Conservation (phyloP, 1,140 invertebrate genomes). For the Drosophila kanapiae region DNA sequence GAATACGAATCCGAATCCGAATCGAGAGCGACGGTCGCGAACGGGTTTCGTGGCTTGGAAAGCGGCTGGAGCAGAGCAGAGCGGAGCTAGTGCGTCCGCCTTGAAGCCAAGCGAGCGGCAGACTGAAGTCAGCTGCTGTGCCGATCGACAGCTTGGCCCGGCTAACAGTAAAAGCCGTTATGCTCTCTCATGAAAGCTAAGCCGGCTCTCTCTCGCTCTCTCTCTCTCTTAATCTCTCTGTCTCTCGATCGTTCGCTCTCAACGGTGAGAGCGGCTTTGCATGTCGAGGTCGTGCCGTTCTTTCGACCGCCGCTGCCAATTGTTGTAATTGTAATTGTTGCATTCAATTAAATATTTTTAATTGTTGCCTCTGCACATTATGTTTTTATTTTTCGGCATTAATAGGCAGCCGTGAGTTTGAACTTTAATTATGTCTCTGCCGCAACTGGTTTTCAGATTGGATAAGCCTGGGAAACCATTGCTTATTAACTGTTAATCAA, state of each 20-base stretch:
- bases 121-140: constrained; percentile 72
- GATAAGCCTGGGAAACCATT: constrained; percentile 2
- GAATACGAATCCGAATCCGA: constrained; percentile 4
- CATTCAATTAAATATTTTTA: constrained; percentile 74
- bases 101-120: constrained; percentile 76
- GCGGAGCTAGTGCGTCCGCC: constrained; percentile 66
- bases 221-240: constrained; percentile 3
- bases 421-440: constrained; percentile 68
- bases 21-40: constrained; percentile 35
- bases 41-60: constrained; percentile 52
- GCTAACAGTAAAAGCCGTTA: constrained; percentile 80
- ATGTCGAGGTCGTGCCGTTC: constrained; percentile 78
- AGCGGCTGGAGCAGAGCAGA: constrained; percentile 13
- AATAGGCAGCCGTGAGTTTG: constrained; percentile 68
- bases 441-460: constrained; percentile 59
- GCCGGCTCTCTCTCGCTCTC: constrained; percentile 16
- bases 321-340: constrained; percentile 58
- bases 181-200: constrained; percentile 28
- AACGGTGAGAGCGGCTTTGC: constrained; percentile 50
- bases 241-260: constrained; percentile 2
- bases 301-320: constrained; percentile 44
- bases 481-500: neutral
- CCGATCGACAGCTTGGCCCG: constrained; percentile 38
- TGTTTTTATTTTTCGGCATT: constrained; percentile 51
- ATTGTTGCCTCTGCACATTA: constrained; percentile 62